Evolutionary conservation across 2,113 vertebrate species (phyloP).

Genomic region (Myotis yumanensis): DNA sequence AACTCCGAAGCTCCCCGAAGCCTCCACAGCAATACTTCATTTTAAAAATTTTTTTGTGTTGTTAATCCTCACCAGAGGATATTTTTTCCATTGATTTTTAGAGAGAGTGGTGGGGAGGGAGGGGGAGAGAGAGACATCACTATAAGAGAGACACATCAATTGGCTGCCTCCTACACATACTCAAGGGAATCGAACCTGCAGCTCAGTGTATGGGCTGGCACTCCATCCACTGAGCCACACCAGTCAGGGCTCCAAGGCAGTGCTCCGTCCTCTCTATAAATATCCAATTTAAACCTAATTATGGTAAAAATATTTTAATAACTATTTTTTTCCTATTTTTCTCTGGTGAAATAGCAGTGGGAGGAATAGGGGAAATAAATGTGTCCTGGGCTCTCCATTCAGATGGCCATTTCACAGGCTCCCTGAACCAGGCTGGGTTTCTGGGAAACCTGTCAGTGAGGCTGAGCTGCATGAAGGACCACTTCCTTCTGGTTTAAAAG

Average conservation of each 20-base stretch:
- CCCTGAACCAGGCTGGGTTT: not conserved
- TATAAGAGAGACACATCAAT: no score
- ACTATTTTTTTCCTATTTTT: not conserved
- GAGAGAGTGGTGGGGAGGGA: no score
- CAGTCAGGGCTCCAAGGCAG: no score
- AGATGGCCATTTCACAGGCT: not conserved
- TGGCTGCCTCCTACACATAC: no score
- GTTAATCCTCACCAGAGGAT: no score
- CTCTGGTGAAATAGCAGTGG: not conserved
- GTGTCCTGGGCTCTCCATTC: not conserved
- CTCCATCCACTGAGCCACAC: no score
- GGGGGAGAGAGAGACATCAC: no score
- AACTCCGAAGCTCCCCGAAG: not conserved
- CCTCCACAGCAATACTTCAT: not conserved
- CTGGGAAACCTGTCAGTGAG: not conserved
- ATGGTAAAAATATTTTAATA: not conserved
- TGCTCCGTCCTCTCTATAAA: not conserved
- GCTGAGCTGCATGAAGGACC: not conserved
- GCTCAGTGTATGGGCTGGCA: no score
- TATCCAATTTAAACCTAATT: conserved; percentile 51
- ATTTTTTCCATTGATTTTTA: no score
- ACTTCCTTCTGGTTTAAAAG: not conserved
- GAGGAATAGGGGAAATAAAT: not conserved
- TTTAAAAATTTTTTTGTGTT: no score
- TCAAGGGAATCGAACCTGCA: no score